Evolutionary conservation across 1,140 invertebrate genomes (phyloP).

Genomic region (Octopus bimaculoides): DNA sequence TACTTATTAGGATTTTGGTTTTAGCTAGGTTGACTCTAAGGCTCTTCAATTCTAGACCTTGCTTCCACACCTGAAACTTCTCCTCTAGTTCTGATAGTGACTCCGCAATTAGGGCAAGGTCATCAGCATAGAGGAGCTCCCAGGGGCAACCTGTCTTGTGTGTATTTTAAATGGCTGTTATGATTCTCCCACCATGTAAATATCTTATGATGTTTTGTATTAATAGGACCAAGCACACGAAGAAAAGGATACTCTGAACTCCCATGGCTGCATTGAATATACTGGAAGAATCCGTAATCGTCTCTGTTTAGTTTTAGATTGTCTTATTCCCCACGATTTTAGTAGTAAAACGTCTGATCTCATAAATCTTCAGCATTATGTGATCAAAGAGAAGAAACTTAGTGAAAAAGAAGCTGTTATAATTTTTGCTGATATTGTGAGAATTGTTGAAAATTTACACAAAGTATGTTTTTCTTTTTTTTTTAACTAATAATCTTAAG

Average conservation of each 20-base stretch:
- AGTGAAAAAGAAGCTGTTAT: constrained; percentile 73
- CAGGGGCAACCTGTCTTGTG: too few species aligned
- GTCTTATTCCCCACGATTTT: constrained; percentile 74
- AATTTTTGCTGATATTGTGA: constrained; percentile 76
- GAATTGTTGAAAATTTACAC: constrained; percentile 74
- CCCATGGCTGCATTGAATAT: constrained; percentile 60
- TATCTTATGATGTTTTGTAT: not conserved
- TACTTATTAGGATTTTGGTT: too few species aligned
- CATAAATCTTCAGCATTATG: constrained; percentile 79
- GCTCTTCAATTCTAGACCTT: too few species aligned
- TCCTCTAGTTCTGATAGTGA: too few species aligned
- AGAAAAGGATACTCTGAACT: constrained; percentile 61
- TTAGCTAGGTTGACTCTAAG: too few species aligned
- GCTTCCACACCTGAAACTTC: too few species aligned
- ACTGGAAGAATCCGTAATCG: constrained; percentile 67
- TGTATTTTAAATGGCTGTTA: too few species aligned
- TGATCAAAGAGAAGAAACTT: constrained; percentile 78
- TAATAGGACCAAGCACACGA: constrained; percentile 70
- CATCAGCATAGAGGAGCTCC: too few species aligned
- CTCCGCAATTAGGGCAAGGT: too few species aligned
- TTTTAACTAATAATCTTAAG: not conserved
- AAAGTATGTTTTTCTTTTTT: constrained; percentile 59
- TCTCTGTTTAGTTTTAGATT: constrained; percentile 75
- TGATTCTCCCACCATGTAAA: too few species aligned
- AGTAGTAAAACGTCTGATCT: constrained; percentile 68